Base-by-base conservation (phyloP, 1,140 invertebrate species). In the Drosophila dunni region DNA sequence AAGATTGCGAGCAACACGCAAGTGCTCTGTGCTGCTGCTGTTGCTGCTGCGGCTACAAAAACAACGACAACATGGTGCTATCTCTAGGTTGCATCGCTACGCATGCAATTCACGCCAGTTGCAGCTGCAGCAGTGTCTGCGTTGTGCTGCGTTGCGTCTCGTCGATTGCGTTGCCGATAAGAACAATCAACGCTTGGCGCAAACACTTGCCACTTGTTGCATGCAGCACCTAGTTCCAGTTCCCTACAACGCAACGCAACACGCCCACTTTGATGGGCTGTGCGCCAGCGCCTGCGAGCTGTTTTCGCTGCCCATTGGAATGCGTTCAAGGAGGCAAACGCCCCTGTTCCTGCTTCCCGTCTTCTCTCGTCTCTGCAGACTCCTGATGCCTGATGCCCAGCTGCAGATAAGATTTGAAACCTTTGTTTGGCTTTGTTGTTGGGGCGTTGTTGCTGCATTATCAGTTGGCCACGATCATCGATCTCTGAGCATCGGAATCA, bases 121-220 rank as follows among this genome's bases (percentile, higher is more conserved):
- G 51, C 48, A 50, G 68, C 60, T 71, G 68, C 65, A 74, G 33
- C 24, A 29, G 24, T 29, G 24, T 53, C 29, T 3, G 50, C 11
- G 9, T 11, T 17, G 20, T 9, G 40, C 7, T 17, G 45, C 15
- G 45, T 46, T 17, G 45, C 20, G 33, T 15, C 50, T n/a, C 34
- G 50, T 36, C 64, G 82, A 86, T 88, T 69, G 76, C 53, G 45
- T 36, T 73, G 46, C 2, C 73, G 83, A 88, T 88, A 88, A 89
- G 79, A 54, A 77, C 84, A 88, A 89, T 88, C 83, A 88, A 83
- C 83, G 83, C 84, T 89, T 88, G 84, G 83, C 84, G 84, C 83
- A 88, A 88, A 88, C 83, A 88, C 83, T 88, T 88, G 83, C 65
- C 83, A 88, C 83, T 65, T 78, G 53, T 62, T 53, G 68, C 44